Evolutionary conservation across 2,113 vertebrate genomes (phyloP).

Genomic region (Balaenoptera acutorostrata): DNA sequence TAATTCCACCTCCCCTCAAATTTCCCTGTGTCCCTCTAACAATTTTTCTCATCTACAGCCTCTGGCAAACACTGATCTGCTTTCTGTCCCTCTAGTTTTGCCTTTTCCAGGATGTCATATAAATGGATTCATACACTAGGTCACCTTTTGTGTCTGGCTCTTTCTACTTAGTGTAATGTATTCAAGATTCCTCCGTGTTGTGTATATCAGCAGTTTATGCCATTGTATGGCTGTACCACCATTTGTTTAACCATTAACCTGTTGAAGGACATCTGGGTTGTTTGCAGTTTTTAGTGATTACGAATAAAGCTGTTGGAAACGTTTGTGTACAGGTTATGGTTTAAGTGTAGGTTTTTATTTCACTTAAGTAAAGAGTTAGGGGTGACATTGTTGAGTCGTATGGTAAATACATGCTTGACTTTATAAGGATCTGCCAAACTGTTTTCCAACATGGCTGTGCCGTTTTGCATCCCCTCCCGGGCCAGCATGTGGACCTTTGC

Average conservation of each 20-base stretch:
- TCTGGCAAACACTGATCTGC: not conserved
- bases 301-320: not conserved
- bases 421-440: not conserved
- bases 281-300: not conserved
- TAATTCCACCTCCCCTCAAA: accelerated
- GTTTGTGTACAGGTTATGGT: not conserved
- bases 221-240: accelerated
- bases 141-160: not conserved
- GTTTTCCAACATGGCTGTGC: not conserved
- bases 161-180: not conserved
- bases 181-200: not conserved
- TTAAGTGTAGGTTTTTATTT: not conserved
- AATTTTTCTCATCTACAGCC: not conserved
- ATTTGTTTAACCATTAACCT: not conserved
- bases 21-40: not conserved
- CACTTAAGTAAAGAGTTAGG: not conserved
- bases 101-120: not conserved
- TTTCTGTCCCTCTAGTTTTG: not conserved
- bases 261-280: not conserved
- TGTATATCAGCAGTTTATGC: not conserved
- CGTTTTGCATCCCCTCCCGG: not conserved
- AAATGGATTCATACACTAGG: accelerated
- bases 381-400: not conserved
- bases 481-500: not conserved
- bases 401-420: not conserved